These are phyloP conservation scores for Chionis minor DNA, from an alignment of 2,113 vertebrate genomes.

Conservation along the genomic window DNA sequence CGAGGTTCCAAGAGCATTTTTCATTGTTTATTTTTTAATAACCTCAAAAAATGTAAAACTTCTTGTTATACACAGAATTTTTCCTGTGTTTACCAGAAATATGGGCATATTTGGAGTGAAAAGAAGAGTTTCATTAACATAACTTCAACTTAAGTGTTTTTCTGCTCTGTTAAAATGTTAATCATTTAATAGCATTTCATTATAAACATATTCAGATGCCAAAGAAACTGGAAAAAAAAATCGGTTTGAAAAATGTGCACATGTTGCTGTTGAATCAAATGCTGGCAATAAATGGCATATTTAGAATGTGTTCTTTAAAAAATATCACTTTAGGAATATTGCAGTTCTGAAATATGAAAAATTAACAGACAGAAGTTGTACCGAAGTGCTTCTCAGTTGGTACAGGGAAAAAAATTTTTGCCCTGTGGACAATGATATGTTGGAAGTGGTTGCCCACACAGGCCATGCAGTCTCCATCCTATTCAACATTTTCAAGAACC, in stretches of 20 bases:
- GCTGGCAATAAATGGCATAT: neutral
- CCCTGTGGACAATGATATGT: neutral
- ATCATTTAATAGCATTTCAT: neutral
- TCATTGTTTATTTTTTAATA: neutral
- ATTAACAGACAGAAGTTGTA: neutral
- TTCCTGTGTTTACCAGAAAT: neutral
- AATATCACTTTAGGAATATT: neutral
- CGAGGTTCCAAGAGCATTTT: neutral
- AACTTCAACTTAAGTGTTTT: neutral
- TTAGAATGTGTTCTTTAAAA: neutral
- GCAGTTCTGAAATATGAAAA: neutral
- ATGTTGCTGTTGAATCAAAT: neutral
- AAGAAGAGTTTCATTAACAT: neutral
- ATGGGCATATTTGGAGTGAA: neutral
- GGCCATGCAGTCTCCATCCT: neutral
- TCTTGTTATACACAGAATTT: neutral
- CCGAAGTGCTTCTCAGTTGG: neutral
- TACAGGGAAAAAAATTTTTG: rapidly evolving
- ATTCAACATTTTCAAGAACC: neutral
- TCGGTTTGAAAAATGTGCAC: neutral
- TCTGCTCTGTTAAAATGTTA: neutral
- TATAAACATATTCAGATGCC: neutral
- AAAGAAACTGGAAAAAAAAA: neutral
- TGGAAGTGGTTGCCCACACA: neutral
- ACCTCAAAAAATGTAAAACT: neutral